phyloP scores from a whole-genome alignment of 2,113 vertebrate species.

The Calypte anna region DNA sequence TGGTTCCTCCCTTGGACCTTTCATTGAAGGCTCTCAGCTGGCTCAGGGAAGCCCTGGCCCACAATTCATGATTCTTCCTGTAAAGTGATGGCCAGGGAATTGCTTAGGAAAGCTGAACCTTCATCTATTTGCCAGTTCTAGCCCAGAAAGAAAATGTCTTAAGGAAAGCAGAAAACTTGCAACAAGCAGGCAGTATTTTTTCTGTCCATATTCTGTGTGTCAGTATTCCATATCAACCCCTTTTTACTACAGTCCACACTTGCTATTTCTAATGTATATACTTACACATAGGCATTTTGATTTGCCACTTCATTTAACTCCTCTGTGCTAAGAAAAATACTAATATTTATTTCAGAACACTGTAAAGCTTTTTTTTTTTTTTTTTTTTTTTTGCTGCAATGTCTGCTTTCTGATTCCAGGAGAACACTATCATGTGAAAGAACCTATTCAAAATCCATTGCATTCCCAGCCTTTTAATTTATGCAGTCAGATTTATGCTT shows the following conservation, averaged over 20 bases:
- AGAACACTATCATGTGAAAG: slow-evolving; percentile 67
- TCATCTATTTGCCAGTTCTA: not conserved
- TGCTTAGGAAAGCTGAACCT: not conserved
- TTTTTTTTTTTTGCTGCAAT: not conserved
- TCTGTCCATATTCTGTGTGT: not conserved
- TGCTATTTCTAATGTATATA: slow-evolving; percentile 26
- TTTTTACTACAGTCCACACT: not conserved
- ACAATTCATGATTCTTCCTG: not conserved
- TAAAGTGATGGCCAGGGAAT: not conserved
- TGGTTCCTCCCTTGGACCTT: not conserved
- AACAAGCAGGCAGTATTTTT: not conserved
- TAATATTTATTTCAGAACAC: slow-evolving; percentile 61
- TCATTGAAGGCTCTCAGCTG: not conserved
- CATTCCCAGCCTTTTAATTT: slow-evolving; percentile 63
- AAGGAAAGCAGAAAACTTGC: not conserved
- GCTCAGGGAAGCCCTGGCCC: not conserved
- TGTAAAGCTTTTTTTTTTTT: slow-evolving; percentile 28
- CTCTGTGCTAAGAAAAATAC: slow-evolving; percentile 59
- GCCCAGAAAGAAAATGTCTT: not conserved
- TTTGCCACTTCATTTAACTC: slow-evolving; percentile 58
- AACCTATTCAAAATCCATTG: slow-evolving; percentile 69
- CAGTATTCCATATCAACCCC: not conserved
- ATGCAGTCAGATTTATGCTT: slow-evolving; percentile 50
- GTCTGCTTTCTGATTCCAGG: slow-evolving; percentile 60
- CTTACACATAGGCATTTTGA: not conserved